phyloP scores from a whole-genome alignment of 2,113 vertebrate species.

The Pseudopodoces humilis region DNA sequence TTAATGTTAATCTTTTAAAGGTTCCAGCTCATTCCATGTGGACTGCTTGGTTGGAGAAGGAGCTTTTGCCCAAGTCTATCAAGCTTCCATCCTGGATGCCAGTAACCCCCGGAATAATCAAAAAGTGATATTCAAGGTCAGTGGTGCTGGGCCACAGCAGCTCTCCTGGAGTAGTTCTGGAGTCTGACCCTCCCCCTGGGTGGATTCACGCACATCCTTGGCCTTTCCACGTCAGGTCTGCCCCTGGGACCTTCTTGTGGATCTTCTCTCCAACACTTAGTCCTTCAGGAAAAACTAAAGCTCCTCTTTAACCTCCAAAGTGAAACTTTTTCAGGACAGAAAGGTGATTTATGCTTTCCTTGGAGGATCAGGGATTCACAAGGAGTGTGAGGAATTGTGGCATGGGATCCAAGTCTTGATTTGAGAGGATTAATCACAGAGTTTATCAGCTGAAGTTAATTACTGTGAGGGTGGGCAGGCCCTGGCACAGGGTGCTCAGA shows the following conservation, averaged over 20 bases:
- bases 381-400: neutral
- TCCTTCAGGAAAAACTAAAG: neutral
- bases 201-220: neutral
- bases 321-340: neutral
- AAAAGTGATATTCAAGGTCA: slow-evolving; percentile 88
- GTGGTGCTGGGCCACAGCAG: neutral
- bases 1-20: slow-evolving; percentile 61
- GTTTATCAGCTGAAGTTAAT: neutral
- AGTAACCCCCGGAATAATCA: slow-evolving; percentile 67
- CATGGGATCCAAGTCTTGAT: neutral
- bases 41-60: slow-evolving; percentile 87
- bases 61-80: slow-evolving; percentile 92
- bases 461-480: neutral
- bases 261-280: neutral
- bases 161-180: neutral
- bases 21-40: slow-evolving; percentile 73
- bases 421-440: neutral
- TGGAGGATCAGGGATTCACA: neutral
- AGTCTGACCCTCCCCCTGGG: neutral
- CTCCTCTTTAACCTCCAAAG: neutral
- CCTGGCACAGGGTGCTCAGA: neutral
- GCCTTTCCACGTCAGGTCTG: neutral
- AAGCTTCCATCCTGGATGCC: slow-evolving; percentile 77
- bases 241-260: neutral
- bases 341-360: neutral